Base-by-base conservation (phyloP, 1,140 invertebrate species). In the Heliconius melpomene region DNA sequence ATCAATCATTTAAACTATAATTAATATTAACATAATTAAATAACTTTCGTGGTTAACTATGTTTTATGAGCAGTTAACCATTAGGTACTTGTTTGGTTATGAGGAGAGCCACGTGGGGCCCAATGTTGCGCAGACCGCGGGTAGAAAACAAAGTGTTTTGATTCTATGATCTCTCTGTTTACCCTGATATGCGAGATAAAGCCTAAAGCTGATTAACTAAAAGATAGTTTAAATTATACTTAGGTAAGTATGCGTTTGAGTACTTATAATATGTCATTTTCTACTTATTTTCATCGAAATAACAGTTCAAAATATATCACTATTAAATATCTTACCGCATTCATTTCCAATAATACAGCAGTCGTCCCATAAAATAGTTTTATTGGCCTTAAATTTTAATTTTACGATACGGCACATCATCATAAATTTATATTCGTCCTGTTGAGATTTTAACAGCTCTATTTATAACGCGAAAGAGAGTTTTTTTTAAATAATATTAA, bases 281-380 rank as follows among this genome's bases (percentile, higher is more conserved):
- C 0, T n/a, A n/a, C 1, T 1, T 54, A 60, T 23, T 11, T 23
- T 26, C 5, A 66, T 66, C 3, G 6, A 29, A 13, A 66, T 66
- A 66, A 16, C 60, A 26, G 11, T 60, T 60, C 8, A 60, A 60
- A 60, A 26, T 26, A 29, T 29, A 26, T 29, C 60, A 26, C 60
- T 6, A 23, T 26, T 66, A 66, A 29, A 16, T 29, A 23, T 23
- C 5, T 23, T 16, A 66, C 60, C 11, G 11, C 26, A 66, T 9
- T 11, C 23, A 29, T 29, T 60, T 60, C 60, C 60, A 26, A 66
- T 66, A 66, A 66, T 29, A 66, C 9, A 40, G 1, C 75, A 46
- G 40, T 74, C 75, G n/a, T 54, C 16, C 26, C 72, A 72, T 81
- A 81, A 81, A 78, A 72, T 71, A 72, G 50, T 60, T 81, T 81